phyloP scores from a whole-genome alignment of 2,113 vertebrate genomes.

The Etia nguti region DNA sequence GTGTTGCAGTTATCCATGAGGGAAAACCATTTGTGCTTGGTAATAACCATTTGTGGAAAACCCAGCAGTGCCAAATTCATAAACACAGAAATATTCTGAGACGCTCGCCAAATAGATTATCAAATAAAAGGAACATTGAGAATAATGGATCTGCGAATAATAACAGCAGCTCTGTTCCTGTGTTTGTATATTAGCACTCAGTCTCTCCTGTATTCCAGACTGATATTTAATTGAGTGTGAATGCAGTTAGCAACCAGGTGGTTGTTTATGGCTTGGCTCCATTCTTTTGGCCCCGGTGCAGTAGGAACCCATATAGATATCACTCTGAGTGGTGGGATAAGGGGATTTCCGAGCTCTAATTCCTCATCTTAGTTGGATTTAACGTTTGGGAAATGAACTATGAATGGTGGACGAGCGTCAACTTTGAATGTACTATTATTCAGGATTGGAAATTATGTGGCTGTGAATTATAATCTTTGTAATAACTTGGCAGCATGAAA shows the following conservation, averaged over 20 bases:
- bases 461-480: conserved; percentile 41
- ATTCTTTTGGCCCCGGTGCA: conserved; percentile 3
- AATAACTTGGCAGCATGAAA: conserved; percentile 32
- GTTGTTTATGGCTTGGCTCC: conserved; percentile 48
- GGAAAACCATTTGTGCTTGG: conserved; percentile 44
- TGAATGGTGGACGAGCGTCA: conserved; percentile 45
- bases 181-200: conserved; percentile 12
- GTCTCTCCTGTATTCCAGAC: conserved; percentile 20
- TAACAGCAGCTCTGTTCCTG: conserved; percentile 37
- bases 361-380: conserved; percentile 59
- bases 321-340: conserved; percentile 32
- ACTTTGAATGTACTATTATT: conserved; percentile 42
- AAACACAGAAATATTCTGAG: conserved; percentile 34
- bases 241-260: conserved; percentile 51
- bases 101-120: conserved; percentile 42
- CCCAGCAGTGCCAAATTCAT: conserved; percentile 48
- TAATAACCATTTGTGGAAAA: conserved; percentile 44
- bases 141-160: conserved; percentile 47
- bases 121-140: conserved; percentile 44
- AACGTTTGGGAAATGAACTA: conserved; percentile 57
- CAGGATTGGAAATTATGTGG: conserved; percentile 23
- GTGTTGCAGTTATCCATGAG: conserved; percentile 8
- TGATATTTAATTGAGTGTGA: conserved; percentile 55
- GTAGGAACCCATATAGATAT: conserved; percentile 34
- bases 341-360: conserved; percentile 49